Conservation (phyloP, 1,140 invertebrate species). For the Pentalonia nigronervosa region DNA sequence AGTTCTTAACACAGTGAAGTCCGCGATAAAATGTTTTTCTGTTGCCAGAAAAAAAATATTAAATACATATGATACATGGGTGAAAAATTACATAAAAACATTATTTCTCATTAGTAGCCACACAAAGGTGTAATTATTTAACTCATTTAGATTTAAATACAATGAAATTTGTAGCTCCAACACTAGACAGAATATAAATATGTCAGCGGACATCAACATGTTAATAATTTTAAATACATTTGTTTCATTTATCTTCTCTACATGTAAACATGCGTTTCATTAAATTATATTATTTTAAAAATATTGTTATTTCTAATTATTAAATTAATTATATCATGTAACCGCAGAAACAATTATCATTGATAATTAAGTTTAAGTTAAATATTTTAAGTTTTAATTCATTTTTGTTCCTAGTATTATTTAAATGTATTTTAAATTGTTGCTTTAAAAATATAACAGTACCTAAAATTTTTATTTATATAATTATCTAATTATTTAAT, state of each 20-base stretch:
- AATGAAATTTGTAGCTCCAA: not conserved
- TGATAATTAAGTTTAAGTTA: not conserved
- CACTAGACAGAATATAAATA: constrained; percentile 7
- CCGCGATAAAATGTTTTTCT: not conserved
- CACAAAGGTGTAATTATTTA: not conserved
- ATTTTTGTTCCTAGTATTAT: not conserved
- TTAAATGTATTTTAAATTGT: not conserved
- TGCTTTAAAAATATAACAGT: not conserved
- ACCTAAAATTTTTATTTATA: not conserved
- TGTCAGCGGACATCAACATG: constrained; percentile 35
- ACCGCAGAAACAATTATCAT: not conserved
- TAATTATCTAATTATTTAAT: not conserved
- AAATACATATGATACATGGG: constrained; percentile 43
- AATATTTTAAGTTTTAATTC: not conserved
- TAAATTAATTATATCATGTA: constrained; percentile 21
- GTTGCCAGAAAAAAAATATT: not conserved
- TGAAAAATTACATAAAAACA: constrained; percentile 12
- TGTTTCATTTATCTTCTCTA: not conserved
- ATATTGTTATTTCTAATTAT: constrained; percentile 27
- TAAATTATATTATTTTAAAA: constrained; percentile 33
- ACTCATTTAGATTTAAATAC: not conserved
- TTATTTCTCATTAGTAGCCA: not conserved
- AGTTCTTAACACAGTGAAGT: constrained; percentile 39
- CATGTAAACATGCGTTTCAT: constrained; percentile 27
- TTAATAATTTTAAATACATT: constrained; percentile 9